Evolutionary conservation across 2,888 invertebrate genomes (phyloP), one percentile per base, ranked within the genome.

Genomic region (Caenorhabditis panamensis): DNA sequence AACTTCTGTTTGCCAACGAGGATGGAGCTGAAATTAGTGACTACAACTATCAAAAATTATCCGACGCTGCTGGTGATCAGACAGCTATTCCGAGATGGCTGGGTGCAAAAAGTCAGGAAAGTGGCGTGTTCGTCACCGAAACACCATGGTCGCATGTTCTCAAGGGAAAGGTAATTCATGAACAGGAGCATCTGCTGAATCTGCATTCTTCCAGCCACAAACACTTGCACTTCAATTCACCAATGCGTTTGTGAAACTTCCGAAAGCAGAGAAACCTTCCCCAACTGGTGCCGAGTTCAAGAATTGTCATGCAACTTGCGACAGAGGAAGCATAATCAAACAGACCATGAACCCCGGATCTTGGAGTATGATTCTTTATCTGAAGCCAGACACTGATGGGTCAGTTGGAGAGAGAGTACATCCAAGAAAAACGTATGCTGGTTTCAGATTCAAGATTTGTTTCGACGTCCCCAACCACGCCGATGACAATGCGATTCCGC

Each of bases 381-480:
- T 77, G 49, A 69, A 1, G 4, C 37, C 20, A 6, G 28, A 20
- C 1, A 24, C 63, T 0, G 16, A 56, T 26, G 67, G 62, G 71
- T 69, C 18, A 31, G 47, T 53, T 13, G 47, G 13, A 3, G n/a
- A n/a, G n/a, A n/a, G n/a, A 8, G n/a, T 54, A 9, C 18, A 0
- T 67, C 1, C 16, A 28, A 37, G 22, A 18, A 18, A 20, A 2
- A 8, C 2, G 4, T 11, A 3, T 28, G 16, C 56, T 28, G 20
- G n/a, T 61, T 69, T 9, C 37, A 71, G 69, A 18, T 53, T 78
- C 71, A 71, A 71, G 28, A 22, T 78, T 1, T 71, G 71, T 54
- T 51, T 71, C 31, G 31, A 59, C 24, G 47, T 66, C 0, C 47
- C 53, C n/a, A 9, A 53, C n/a, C 47, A 58, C 24, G 41, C 24